A percentile compares a stretch with the other conserved stretches of the same genome.
Evolutionary conservation across 2,797 vertebrate genomes (phyloP).

Genomic region (Taeniopygia guttata): DNA sequence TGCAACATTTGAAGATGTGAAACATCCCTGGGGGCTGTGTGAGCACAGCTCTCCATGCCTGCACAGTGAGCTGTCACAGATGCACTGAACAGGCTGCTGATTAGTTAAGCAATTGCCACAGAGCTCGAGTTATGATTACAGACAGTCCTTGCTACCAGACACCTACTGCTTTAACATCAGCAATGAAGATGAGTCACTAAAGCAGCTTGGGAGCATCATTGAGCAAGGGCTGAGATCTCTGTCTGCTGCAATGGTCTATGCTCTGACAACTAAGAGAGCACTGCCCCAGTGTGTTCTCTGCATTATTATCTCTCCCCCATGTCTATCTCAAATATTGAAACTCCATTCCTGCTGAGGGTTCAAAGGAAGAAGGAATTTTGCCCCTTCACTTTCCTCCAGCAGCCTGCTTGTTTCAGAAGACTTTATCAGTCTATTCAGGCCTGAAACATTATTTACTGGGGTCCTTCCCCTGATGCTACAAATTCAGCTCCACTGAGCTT

Average conservation of each 20-base stretch:
- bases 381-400: background rate
- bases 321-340: background rate
- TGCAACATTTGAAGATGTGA: background rate
- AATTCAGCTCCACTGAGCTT: background rate
- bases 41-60: background rate
- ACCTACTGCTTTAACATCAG: background rate
- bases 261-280: background rate
- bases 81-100: background rate
- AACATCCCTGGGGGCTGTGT: background rate
- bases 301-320: background rate
- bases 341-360: background rate
- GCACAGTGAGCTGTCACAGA: background rate
- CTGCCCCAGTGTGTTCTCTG: background rate
- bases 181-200: constrained; percentile 7
- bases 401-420: background rate
- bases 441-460: background rate
- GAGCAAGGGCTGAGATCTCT: background rate
- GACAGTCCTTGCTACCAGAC: background rate
- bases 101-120: background rate
- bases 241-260: background rate
- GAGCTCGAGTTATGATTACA: background rate
- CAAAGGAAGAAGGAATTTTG: background rate
- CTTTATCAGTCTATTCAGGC: background rate
- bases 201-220: background rate
- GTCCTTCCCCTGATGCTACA: background rate